Percentiles rank a stretch among this genome's conserved stretches.
Conservation (phyloP, 2,888 invertebrate species). For the Diogma glabrata region DNA sequence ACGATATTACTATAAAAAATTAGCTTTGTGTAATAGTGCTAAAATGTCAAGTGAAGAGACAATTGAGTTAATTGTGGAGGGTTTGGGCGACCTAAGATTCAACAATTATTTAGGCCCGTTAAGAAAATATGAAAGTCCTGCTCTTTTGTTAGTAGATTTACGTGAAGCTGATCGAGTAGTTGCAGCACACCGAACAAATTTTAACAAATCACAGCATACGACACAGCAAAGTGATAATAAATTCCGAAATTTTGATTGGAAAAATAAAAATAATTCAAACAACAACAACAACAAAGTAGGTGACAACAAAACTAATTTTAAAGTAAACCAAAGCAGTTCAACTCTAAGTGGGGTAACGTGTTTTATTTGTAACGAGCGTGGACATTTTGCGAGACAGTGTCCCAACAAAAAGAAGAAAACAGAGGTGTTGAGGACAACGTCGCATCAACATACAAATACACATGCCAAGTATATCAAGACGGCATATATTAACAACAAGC, state of each 20-base stretch:
- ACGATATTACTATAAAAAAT: neutral
- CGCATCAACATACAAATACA: neutral
- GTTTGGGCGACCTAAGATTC: neutral
- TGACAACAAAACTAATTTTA: no score
- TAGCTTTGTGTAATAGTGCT: neutral
- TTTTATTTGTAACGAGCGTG: no score
- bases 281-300: no score
- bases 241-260: neutral
- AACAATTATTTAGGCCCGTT: neutral
- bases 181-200: neutral
- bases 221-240: neutral
- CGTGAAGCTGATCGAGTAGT: neutral
- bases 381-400: no score
- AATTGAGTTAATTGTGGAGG: neutral
- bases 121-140: neutral
- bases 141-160: neutral
- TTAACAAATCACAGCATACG: neutral
- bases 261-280: no score
- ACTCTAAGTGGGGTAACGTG: no score
- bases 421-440: neutral
- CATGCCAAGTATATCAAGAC: slow-evolving; percentile 1
- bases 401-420: no score
- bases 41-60: neutral
- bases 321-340: no score
- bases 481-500: neutral